phyloP scores from a whole-genome alignment of 2,113 vertebrate genomes.

The Myodes glareolus region DNA sequence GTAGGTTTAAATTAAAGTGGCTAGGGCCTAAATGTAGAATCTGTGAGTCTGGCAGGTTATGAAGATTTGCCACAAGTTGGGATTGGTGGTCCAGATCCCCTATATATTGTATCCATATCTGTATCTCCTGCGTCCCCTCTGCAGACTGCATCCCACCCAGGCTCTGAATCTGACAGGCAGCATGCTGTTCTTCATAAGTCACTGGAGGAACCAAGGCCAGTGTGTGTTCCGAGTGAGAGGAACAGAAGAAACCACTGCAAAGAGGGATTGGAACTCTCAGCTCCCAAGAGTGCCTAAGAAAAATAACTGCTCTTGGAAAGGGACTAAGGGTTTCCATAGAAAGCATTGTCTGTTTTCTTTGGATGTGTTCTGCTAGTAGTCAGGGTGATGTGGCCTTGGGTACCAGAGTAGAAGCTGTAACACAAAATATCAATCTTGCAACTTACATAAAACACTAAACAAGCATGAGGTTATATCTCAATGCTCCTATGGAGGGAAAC shows the following conservation, averaged over 20 bases:
- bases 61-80: neutral
- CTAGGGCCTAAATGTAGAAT: neutral
- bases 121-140: neutral
- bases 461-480: conserved; percentile 34
- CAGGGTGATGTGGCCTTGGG: neutral
- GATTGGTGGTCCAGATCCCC: neutral
- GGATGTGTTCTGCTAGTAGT: conserved; percentile 23
- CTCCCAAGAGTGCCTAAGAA: conserved; percentile 39
- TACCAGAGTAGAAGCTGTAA: conserved; percentile 43
- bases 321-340: conserved; percentile 53
- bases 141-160: accelerated
- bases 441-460: conserved; percentile 31
- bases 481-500: conserved; percentile 28
- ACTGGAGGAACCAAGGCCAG: neutral
- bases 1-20: neutral
- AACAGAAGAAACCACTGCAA: conserved; percentile 19
- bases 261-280: conserved; percentile 15
- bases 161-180: neutral
- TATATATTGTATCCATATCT: neutral
- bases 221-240: neutral
- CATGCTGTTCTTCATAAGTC: neutral
- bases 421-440: conserved; percentile 59
- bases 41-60: neutral
- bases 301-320: conserved; percentile 65
- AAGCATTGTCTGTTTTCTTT: conserved; percentile 68